Conservation (phyloP, 2,113 vertebrate species). For the Ancistrus triradiatus region DNA sequence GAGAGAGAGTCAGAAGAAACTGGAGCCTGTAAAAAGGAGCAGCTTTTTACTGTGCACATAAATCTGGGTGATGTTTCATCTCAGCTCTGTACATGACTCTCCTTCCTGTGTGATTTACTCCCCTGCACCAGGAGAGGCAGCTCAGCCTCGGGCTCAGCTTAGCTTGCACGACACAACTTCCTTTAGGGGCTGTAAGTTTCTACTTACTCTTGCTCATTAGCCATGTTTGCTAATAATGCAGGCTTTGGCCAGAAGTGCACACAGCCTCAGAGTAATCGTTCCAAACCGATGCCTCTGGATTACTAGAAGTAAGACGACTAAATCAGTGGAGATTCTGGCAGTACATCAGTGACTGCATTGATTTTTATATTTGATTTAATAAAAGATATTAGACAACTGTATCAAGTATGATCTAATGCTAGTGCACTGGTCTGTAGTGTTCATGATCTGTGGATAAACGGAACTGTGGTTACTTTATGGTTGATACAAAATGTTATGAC, state of each 20-base stretch:
- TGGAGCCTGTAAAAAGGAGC: constrained; percentile 62
- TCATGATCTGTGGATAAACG: constrained; percentile 2
- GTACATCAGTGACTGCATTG: not conserved
- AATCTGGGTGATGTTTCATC: constrained; percentile 73
- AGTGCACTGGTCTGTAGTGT: not conserved
- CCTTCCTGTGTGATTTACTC: constrained; percentile 69
- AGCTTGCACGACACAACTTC: constrained; percentile 35
- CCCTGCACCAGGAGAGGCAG: constrained; percentile 35
- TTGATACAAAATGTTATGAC: constrained; percentile 17
- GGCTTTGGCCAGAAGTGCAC: constrained; percentile 50
- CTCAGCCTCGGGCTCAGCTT: constrained; percentile 17
- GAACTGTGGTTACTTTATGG: constrained; percentile 30
- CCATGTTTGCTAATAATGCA: constrained; percentile 56
- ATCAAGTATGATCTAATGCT: not conserved
- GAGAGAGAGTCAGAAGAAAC: constrained; percentile 54
- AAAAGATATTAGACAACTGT: not conserved
- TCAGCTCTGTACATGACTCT: constrained; percentile 60
- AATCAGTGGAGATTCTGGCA: not conserved
- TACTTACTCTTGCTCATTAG: constrained; percentile 59
- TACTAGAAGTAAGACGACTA: constrained; percentile 9
- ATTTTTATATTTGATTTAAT: constrained; percentile 22
- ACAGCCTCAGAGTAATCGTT: constrained; percentile 54
- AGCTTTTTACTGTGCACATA: constrained; percentile 65
- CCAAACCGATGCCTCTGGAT: constrained; percentile 34
- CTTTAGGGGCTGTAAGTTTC: constrained; percentile 61